phyloP scores from a whole-genome alignment of 2,797 vertebrate genomes.

The Oryzias dopingdopingensis region DNA sequence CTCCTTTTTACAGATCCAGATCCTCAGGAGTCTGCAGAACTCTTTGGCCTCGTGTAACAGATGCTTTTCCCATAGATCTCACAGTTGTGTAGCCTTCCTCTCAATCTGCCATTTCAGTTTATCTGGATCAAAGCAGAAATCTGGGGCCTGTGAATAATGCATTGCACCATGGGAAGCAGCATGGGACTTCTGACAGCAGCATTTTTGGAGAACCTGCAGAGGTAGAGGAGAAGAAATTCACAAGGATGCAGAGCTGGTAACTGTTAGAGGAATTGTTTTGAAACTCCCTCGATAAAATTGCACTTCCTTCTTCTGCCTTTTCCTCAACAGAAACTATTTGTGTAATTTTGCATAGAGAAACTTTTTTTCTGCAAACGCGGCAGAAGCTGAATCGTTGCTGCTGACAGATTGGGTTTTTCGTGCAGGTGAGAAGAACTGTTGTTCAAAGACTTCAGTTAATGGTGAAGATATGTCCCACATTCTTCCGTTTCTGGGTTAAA shows the following conservation, averaged over 20 bases:
- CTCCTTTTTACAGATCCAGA: neutral
- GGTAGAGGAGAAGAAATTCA: constrained; percentile 1
- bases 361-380: neutral
- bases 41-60: constrained; percentile 20
- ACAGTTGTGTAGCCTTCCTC: constrained; percentile 21
- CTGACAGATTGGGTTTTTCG: too few species aligned
- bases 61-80: constrained; percentile 37
- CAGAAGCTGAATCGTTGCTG: too few species aligned
- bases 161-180: constrained; percentile 26
- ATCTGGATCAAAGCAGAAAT: constrained; percentile 39
- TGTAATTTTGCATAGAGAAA: constrained; percentile 25
- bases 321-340: constrained; percentile 26
- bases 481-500: too few species aligned
- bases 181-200: constrained; percentile 34
- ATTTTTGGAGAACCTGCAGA: constrained; percentile 31
- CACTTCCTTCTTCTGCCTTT: constrained; percentile 13
- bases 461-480: too few species aligned
- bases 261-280: constrained; percentile 9
- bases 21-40: constrained; percentile 5
- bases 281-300: constrained; percentile 30
- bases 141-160: constrained; percentile 46
- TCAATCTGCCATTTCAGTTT: constrained; percentile 46
- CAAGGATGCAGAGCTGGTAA: constrained; percentile 7
- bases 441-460: too few species aligned
- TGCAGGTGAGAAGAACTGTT: too few species aligned